Evolutionary conservation across 2,113 vertebrate genomes (phyloP).

Genomic region (Panthera uncia): DNA sequence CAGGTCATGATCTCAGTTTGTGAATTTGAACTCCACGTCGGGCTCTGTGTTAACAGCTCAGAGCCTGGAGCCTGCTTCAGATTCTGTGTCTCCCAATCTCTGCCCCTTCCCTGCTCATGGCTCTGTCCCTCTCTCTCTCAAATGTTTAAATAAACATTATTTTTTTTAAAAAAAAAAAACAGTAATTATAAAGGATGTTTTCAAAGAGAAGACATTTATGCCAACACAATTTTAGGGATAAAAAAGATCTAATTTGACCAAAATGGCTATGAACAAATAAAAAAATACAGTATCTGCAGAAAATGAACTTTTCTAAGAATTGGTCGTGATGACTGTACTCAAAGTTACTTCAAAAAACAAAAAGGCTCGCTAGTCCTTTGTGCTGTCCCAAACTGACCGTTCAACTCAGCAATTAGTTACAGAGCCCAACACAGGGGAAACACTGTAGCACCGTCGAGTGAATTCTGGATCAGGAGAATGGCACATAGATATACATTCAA

Average conservation of each 20-base stretch:
- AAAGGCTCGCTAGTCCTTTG: not conserved
- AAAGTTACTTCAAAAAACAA: not conserved
- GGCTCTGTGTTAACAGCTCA: too few species aligned
- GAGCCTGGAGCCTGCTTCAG: too few species aligned
- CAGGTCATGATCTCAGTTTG: too few species aligned
- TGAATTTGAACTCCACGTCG: too few species aligned
- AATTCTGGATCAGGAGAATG: not conserved
- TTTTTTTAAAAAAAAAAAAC: not conserved
- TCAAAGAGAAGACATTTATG: not conserved
- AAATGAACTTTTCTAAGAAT: not conserved
- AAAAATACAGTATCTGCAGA: not conserved
- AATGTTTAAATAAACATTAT: too few species aligned
- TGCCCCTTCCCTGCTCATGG: too few species aligned
- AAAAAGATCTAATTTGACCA: not conserved
- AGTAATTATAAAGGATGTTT: not conserved
- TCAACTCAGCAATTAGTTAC: not conserved
- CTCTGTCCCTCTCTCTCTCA: too few species aligned
- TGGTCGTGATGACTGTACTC: not conserved
- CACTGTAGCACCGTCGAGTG: not conserved
- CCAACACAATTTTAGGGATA: not conserved
- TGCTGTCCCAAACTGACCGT: not conserved
- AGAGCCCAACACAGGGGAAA: not conserved
- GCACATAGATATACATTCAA: not conserved
- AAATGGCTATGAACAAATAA: slow-evolving; percentile 33
- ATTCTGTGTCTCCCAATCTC: too few species aligned